These are phyloP conservation scores for Aplidium turbinatum DNA, from an alignment of 23 tunicate species.

Conservation along the genomic window DNA sequence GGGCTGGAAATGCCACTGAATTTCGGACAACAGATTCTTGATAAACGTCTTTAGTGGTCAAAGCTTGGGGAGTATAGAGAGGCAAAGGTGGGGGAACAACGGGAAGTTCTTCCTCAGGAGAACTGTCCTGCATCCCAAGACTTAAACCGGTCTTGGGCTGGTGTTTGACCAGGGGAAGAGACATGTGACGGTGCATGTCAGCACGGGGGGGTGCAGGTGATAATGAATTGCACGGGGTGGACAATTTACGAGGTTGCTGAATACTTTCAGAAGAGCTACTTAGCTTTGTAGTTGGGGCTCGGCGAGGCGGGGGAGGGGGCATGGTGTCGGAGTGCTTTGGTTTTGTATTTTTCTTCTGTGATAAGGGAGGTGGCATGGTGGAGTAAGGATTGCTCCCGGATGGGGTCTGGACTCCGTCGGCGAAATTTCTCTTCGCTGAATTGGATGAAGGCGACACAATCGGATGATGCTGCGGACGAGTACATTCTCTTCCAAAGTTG, in stretches of 20 bases:
- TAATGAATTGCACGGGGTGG: too few relatives aligned
- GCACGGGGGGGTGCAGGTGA: too few relatives aligned
- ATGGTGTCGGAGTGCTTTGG: conserved; percentile 3
- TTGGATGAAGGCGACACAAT: conserved; percentile 24
- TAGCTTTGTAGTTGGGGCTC: conserved; percentile 39
- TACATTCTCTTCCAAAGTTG: neutral
- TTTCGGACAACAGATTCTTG: neutral
- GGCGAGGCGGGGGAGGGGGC: conserved; percentile 58
- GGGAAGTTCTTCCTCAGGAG: conserved; percentile 47
- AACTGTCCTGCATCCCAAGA: conserved; percentile 5
- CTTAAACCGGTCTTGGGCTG: neutral
- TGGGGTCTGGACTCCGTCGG: conserved; percentile 22
- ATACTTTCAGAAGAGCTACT: too few relatives aligned
- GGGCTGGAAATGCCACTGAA: conserved; percentile 19
- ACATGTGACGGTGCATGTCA: neutral
- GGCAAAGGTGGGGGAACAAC: conserved; percentile 47
- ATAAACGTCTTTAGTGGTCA: neutral
- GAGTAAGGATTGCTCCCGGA: neutral
- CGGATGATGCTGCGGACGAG: conserved; percentile 17
- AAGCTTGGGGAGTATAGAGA: conserved; percentile 44
- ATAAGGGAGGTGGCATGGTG: neutral
- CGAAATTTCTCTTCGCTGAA: conserved; percentile 7
- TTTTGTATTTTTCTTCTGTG: neutral
- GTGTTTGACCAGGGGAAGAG: neutral
- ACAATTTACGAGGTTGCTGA: too few relatives aligned